Base-by-base conservation (phyloP, 2,113 vertebrate species). In the Trichomycterus rosablanca region DNA sequence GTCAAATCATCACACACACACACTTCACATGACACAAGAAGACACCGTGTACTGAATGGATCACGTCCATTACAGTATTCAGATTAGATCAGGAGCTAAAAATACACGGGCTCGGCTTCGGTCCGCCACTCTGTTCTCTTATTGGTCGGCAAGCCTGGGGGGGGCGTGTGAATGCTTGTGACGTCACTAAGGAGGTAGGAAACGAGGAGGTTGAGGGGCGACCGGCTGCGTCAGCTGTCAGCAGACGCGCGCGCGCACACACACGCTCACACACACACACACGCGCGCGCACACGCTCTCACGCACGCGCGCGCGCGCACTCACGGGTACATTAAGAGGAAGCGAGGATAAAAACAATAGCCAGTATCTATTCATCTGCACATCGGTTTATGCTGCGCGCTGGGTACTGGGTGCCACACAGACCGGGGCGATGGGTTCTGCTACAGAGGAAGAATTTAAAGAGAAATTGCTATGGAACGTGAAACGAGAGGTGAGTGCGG, bases 391-490 rank as follows among this genome's bases (percentile, higher is more conserved):
- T 58, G 60, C 67, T 11, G 72, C 20, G 42, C 64, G 22, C 62
- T 39, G 16, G 22, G 26, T 40, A 20, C 62, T 39, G 16, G 22
- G 26, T 40, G 52, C 16, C 44, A 19, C 53, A 28, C 59, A 37
- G 65, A 57, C 58, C 35, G 70, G 53, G 57, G 80, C 82, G 76
- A 94, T 93, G 91, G 91, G 89, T 81, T 87, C 88, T 61, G 58
- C 76, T 79, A 78, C 89, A 12, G 89, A 87, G 74, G 85, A 91
- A 70, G 89, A 90, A 26, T 77, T 83, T 74, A 94, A 93, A 80
- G 90, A 97, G 67, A 92, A 90, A 78, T 80, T 97, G 79, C 78
- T 95, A 46, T 94, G 93, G 93, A 94, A 86, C 83, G 93, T 94
- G 46, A 97, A 94, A 58, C 89, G 92, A 64, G 92, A 94, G 91